A percentile compares a stretch with the other conserved stretches of the same genome.
phyloP scores from a whole-genome alignment of 2,113 vertebrate genomes.

The Cebus imitator region DNA sequence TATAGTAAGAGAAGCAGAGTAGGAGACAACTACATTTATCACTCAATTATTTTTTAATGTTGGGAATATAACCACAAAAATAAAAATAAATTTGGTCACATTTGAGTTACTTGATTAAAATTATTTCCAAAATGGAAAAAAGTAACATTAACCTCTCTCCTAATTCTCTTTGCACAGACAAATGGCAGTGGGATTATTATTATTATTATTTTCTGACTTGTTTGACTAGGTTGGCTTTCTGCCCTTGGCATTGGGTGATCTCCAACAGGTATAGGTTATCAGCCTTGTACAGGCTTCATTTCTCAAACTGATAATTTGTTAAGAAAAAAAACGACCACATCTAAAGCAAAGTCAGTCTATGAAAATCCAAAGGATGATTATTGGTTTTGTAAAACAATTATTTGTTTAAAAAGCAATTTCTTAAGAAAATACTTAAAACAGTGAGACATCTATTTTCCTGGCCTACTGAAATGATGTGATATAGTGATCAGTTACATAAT shows the following conservation, averaged over 20 bases:
- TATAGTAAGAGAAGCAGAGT: neutral
- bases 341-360: neutral
- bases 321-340: neutral
- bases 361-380: constrained; percentile 16
- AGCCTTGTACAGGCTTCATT: neutral
- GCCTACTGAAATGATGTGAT: neutral
- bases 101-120: neutral
- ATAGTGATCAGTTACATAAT: constrained; percentile 25
- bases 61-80: neutral
- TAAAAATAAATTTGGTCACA: constrained; percentile 13
- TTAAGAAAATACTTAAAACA: constrained; percentile 36
- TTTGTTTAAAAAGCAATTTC: constrained; percentile 34
- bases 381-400: neutral
- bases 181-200: neutral
- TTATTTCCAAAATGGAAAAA: constrained; percentile 24
- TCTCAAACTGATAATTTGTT: neutral
- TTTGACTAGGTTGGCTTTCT: neutral
- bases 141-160: neutral
- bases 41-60: constrained; percentile 30
- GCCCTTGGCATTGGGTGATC: neutral
- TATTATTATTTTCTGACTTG: neutral
- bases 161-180: neutral
- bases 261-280: neutral
- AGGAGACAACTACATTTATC: neutral
- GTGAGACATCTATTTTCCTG: neutral